Evolutionary conservation across 2,888 invertebrate genomes (phyloP), one percentile per base, ranked within the genome.

Genomic region (Papilio demoleus): DNA sequence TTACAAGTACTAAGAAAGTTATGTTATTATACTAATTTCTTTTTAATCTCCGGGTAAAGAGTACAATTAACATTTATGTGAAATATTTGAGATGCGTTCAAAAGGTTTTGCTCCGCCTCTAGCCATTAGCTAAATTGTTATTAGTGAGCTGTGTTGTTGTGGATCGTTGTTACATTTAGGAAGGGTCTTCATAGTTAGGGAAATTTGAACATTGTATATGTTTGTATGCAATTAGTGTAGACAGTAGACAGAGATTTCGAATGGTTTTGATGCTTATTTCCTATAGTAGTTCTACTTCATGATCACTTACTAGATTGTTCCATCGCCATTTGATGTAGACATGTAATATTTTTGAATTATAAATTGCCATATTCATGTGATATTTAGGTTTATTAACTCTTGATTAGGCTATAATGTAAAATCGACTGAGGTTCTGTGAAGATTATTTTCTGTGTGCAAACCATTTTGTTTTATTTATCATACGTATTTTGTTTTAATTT

Each of bases 41-140:
- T 36, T 40, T n/a, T n/a, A n/a, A 40, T 40, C 3, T 40, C 2
- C n/a, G n/a, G 4, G 40, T 40, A 40, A 40, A 45, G 19, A 17
- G 17, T 17, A 42, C 17, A 42, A 5, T n/a, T 42, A 9, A 45
- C 42, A 19, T 45, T 45, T 45, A 14, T 17, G 19, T 17, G 3
- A 19, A 8, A 45, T 45, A 50, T 50, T 24, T 24, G 5, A 50
- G 50, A 24, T 22, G 17, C 4, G 2, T 22, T 50, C 12, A 4
- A 24, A 50, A 50, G 12, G 50, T 1, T 50, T 50, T 12, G 50
- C 14, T 50, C 50, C 22, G 47, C 22, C 22, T 50, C 17, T 50
- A 50, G 24, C 24, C 12, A 50, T 50, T 50, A 50, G 47, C 24
- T 24, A 50, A 50, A 50, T 50, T 24, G 47, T 50, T 50, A 50